Base-by-base conservation (phyloP, 2,113 vertebrate genomes). In the Fukomys damarensis region DNA sequence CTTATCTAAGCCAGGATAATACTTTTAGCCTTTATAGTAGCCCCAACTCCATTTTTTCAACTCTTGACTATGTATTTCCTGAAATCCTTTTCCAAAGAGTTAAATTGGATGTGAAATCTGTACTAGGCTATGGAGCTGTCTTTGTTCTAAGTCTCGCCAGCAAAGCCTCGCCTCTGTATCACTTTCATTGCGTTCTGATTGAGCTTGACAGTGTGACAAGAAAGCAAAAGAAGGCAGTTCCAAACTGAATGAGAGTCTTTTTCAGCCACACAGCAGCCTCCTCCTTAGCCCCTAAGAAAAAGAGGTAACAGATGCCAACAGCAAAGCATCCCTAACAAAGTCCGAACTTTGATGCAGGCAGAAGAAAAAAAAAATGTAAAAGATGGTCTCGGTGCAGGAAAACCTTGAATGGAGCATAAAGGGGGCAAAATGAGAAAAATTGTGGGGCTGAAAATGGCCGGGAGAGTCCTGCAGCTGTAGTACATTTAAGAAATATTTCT, bases 101-200 rank as follows among this genome's bases (percentile, higher is more conserved):
- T 99, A 99, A 99, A 99, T 99, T 99, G 99, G 99, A 99, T 99
- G 99, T 99, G 99, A 99, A 99, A 99, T 99, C 99, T 99, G 99
- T 99, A 99, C 99, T 98, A 98, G 99, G 99, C 99, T 99, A 98
- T 98, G 98, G 98, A 98, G 99, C 98, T 96, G 99, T 99, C 99
- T 99, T 99, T 99, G 99, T 99, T 99, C 99, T 99, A 98, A 98
- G 98, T 98, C 98, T 98, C 97, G 98, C 98, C 98, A 98, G 99
- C 98, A 98, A 99, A 98, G 99, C 99, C 98, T 98, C 95, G 98
- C 98, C 98, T 98, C 98, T 98, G 98, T 99, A 99, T 99, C 99
- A 99, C 99, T 99, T 99, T 99, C 99, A 99, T 98, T 98, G 99
- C 99, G 98, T 98, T 98, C 99, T 99, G 99, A 99, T 99, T 99